Percentiles rank a stretch among this genome's conserved stretches.
Conservation (phyloP, 2,888 invertebrate species). For the Apantesis nais region DNA sequence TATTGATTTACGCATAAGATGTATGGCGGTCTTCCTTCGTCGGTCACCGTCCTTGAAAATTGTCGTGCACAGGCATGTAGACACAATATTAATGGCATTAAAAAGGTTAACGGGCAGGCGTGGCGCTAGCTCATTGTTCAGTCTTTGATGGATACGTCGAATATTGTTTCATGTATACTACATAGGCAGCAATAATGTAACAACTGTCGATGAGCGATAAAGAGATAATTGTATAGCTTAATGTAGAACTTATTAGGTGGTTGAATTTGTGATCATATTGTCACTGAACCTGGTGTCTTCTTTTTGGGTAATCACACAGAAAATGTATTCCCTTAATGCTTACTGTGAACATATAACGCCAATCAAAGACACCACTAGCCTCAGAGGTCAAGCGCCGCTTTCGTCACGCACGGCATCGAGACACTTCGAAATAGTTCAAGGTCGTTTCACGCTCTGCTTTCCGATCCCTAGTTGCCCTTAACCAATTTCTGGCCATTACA, state of each 20-base stretch:
- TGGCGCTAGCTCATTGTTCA: background rate
- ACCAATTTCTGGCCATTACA: background rate
- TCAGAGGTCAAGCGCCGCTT: background rate
- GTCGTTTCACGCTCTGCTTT: background rate
- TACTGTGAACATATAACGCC: background rate
- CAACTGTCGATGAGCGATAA: too few relatives aligned
- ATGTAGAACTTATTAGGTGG: background rate
- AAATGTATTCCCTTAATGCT: background rate
- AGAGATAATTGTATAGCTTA: background rate
- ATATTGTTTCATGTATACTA: background rate
- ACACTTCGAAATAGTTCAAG: background rate
- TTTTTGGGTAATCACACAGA: background rate
- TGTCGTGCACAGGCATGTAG: background rate
- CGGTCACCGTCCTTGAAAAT: background rate
- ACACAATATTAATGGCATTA: background rate
- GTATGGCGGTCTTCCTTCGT: background rate
- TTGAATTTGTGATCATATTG: background rate
- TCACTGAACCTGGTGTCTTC: background rate
- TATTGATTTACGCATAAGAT: background rate
- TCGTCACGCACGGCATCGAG: background rate
- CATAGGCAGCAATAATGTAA: background rate
- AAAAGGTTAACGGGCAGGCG: background rate
- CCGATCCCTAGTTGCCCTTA: background rate
- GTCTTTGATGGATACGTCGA: background rate
- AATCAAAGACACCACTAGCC: background rate